These are phyloP conservation scores for Bimastos eiseni DNA, from an alignment of 2,888 invertebrate genomes.

Conservation along the genomic window DNA sequence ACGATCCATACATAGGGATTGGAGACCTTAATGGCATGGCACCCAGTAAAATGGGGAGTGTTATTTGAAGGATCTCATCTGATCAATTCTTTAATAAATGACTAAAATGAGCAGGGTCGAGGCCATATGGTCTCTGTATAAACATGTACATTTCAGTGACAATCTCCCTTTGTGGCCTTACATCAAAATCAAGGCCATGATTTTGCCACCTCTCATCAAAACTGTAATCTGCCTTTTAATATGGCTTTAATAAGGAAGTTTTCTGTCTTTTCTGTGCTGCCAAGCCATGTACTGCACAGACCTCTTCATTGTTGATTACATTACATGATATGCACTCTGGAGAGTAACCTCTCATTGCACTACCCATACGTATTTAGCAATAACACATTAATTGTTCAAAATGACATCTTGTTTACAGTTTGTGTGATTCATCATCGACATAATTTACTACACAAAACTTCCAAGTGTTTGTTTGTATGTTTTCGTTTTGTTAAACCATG, in stretches of 20 bases:
- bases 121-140: no score
- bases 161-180: background rate
- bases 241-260: background rate
- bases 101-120: no score
- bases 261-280: background rate
- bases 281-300: background rate
- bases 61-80: no score
- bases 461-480: background rate
- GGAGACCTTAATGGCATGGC: no score
- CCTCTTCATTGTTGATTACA: background rate
- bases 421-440: constrained; percentile 13
- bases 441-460: background rate
- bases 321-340: no score
- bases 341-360: background rate
- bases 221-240: background rate
- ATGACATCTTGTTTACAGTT: background rate
- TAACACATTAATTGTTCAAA: background rate
- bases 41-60: no score
- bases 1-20: no score
- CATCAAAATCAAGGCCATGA: background rate
- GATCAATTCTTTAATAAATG: no score
- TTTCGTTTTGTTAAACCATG: background rate
- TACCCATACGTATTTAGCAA: background rate
- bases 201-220: background rate
- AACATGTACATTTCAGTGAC: no score